Evolutionary conservation across 2,113 vertebrate genomes (phyloP).

Genomic region (Entelurus aequoreus): DNA sequence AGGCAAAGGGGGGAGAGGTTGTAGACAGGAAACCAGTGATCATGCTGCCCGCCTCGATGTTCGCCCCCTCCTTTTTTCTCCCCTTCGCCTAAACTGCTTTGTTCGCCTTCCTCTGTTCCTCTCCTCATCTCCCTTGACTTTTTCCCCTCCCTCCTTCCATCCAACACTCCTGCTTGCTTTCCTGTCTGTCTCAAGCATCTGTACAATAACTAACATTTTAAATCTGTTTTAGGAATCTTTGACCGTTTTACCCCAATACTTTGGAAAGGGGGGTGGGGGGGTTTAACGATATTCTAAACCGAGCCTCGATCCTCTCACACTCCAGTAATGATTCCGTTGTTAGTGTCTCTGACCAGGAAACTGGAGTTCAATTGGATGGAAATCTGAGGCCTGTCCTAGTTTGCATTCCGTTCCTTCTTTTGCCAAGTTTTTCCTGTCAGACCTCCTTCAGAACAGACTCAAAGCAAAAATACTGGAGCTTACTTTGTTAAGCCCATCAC

Average conservation of each 20-base stretch:
- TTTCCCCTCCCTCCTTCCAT: conserved; percentile 7
- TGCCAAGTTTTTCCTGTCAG: conserved; percentile 33
- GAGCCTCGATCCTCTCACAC: conserved; percentile 58
- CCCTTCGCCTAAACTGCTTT: conserved; percentile 38
- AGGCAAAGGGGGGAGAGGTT: conserved; percentile 27
- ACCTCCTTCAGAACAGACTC: conserved; percentile 20
- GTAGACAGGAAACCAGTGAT: conserved; percentile 71
- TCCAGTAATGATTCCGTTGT: conserved; percentile 71
- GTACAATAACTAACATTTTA: conserved; percentile 30
- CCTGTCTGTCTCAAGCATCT: conserved; percentile 35
- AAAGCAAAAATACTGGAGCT: conserved; percentile 6
- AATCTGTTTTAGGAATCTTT: conserved; percentile 63
- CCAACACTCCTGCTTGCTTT: conserved; percentile 46
- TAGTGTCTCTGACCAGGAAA: conserved; percentile 49
- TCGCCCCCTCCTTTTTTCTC: conserved; percentile 17
- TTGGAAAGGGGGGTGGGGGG: conserved; percentile 40
- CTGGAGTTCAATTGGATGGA: conserved; percentile 47
- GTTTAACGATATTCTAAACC: conserved; percentile 55
- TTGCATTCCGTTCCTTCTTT: conserved; percentile 45
- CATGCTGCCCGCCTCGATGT: conserved; percentile 42
- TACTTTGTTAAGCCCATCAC: neutral
- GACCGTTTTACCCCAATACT: conserved; percentile 31
- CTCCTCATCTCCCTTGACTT: conserved; percentile 36
- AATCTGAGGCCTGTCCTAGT: conserved; percentile 48
- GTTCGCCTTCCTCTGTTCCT: conserved; percentile 48